Evolutionary conservation across 2,888 invertebrate genomes (phyloP).

Genomic region (Pheosia tremula): DNA sequence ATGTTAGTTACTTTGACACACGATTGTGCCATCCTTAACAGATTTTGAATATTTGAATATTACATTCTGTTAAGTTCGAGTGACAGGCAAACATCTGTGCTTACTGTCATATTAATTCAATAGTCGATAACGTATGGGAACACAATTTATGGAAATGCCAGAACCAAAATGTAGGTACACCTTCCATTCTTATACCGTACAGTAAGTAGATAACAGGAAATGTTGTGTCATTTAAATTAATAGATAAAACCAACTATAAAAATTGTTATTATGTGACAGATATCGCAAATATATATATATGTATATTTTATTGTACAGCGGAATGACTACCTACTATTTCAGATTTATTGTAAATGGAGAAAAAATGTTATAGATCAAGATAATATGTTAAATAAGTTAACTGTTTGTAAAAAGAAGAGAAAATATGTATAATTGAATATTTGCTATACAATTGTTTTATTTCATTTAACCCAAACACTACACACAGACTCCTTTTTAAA

Average conservation of each 20-base stretch:
- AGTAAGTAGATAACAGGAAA: constrained; percentile 69
- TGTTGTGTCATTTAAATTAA: constrained; percentile 78
- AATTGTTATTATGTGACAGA: constrained; percentile 74
- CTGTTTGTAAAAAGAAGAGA: constrained; percentile 83
- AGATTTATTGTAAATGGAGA: constrained; percentile 79
- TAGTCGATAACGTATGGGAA: constrained; percentile 27
- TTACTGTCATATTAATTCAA: not conserved
- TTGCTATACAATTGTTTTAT: constrained; percentile 75
- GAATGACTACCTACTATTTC: constrained; percentile 80
- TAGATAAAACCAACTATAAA: constrained; percentile 73
- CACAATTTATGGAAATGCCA: constrained; percentile 32
- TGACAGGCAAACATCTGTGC: constrained; percentile 2
- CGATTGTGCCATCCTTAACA: constrained; percentile 69
- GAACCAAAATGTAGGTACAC: constrained; percentile 39
- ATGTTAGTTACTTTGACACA: constrained; percentile 56
- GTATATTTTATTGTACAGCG: constrained; percentile 83
- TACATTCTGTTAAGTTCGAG: constrained; percentile 22
- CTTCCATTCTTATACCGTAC: constrained; percentile 62
- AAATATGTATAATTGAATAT: constrained; percentile 84
- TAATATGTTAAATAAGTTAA: constrained; percentile 80
- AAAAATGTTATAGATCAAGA: constrained; percentile 79
- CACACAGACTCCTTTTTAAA: not conserved
- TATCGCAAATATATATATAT: constrained; percentile 73
- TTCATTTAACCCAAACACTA: constrained; percentile 31
- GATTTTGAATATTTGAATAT: constrained; percentile 28